Percentiles rank a stretch among this genome's conserved stretches.
Conservation (phyloP, 2,888 invertebrate species). For the Acanthopleura granulata region DNA sequence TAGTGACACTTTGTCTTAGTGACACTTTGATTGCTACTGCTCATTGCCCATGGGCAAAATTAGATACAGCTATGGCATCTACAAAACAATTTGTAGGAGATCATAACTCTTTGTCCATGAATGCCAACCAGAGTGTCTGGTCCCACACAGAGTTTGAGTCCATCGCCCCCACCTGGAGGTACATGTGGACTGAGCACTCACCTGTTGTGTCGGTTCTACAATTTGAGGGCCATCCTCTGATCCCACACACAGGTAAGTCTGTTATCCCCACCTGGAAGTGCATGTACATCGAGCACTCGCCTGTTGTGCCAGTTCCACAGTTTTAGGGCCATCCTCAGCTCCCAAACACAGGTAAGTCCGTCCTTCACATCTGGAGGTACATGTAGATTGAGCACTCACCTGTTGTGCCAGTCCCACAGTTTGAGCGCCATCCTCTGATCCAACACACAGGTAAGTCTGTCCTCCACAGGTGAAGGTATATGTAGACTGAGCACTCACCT, state of each 20-base stretch:
- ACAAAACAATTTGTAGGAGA: too few species aligned
- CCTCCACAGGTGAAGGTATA: background rate
- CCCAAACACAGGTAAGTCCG: slow-evolving; percentile 53
- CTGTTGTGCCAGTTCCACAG: background rate
- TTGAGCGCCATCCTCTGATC: slow-evolving; percentile 59
- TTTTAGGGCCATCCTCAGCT: slow-evolving; percentile 34
- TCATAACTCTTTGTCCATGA: slow-evolving; percentile 53
- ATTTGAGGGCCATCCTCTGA: slow-evolving; percentile 54
- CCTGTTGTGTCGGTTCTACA: slow-evolving; percentile 66
- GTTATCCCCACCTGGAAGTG: background rate
- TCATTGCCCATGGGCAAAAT: too few species aligned
- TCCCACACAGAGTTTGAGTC: slow-evolving; percentile 57
- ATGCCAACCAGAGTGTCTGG: slow-evolving; percentile 59
- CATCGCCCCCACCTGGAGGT: background rate
- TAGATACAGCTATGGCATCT: too few species aligned
- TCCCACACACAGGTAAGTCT: slow-evolving; percentile 57
- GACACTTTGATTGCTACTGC: too few species aligned
- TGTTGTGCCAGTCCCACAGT: slow-evolving; percentile 64
- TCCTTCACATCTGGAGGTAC: background rate
- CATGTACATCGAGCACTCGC: background rate
- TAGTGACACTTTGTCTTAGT: too few species aligned
- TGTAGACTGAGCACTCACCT: background rate
- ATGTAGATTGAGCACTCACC: slow-evolving; percentile 36
- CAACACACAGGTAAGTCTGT: slow-evolving; percentile 49
- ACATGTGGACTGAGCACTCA: slow-evolving; percentile 23